Base-by-base conservation (phyloP, 2,113 vertebrate species). In the Melanocharis versteri region DNA sequence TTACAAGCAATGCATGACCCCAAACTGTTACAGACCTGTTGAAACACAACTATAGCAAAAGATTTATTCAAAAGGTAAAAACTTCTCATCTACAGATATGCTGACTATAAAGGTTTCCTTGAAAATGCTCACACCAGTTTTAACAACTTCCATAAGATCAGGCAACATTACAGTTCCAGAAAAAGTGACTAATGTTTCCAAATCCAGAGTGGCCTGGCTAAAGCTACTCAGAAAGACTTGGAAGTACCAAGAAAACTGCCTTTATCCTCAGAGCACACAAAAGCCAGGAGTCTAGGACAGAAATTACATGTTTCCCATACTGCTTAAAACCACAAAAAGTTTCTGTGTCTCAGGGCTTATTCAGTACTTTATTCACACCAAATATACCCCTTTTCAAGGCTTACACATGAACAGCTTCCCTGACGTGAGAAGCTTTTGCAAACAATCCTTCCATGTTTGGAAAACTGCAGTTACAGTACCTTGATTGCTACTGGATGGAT, bases 401-500 rank as follows among this genome's bases (percentile, higher is more conserved):
- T 86, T 61, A 23, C 19, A 65, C 13, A 28, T 7, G 18, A 93
- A 39, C 24, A 76, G 26, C 35, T 79, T 69, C 66, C 64, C 75
- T 47, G n/a, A 57, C 3, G 1, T 15, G 22, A 95, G n/a, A 72
- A 60, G 50, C 0, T 17, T 47, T 88, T 90, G 68, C 24, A 83
- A 66, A 77, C 54, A 69, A 53, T 48, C 39, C 23, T 66, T 42
- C 58, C 42, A 21, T 1, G 1, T 66, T 44, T 54, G 82, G n/a
- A 78, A 93, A 95, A 44, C 15, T 71, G 57, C 64, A 75, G 53
- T 48, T 50, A 58, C 21, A 1, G 98, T 99, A 99, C 99, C 98
- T 99, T 99, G 94, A 99, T 99, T 42, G 99, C 98, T 53, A 99
- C 99, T 0, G 99, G 99, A 84, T 99, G 97, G 70, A 99, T 99